Conservation (phyloP, 1,140 invertebrate genomes). For the Anoplophora glabripennis region DNA sequence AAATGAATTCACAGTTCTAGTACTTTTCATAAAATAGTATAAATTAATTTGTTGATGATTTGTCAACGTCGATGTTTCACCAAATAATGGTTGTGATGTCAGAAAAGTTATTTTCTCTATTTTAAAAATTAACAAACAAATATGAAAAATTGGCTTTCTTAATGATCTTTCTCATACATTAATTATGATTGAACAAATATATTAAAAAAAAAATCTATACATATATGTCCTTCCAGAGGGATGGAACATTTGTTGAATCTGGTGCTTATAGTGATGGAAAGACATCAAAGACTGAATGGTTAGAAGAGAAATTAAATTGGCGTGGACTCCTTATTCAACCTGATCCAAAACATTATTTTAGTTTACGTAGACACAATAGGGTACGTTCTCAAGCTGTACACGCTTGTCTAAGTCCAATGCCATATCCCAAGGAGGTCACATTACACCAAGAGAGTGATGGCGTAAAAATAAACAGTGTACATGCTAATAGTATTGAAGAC, state of each 20-base stretch:
- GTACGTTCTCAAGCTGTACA: slow-evolving; percentile 62
- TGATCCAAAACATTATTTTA: slow-evolving; percentile 67
- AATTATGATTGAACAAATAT: background rate
- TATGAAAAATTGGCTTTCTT: no score
- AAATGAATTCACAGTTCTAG: no score
- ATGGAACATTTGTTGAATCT: slow-evolving; percentile 63
- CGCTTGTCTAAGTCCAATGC: slow-evolving; percentile 70
- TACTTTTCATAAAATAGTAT: no score
- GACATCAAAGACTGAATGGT: slow-evolving; percentile 62
- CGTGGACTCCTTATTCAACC: slow-evolving; percentile 71
- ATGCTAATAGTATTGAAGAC: slow-evolving; percentile 53
- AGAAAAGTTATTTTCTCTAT: no score
- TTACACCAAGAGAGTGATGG: slow-evolving; percentile 63
- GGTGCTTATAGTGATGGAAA: slow-evolving; percentile 56
- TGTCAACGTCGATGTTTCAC: no score
- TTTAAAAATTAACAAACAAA: no score
- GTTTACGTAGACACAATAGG: slow-evolving; percentile 54
- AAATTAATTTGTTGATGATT: no score
- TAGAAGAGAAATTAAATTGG: slow-evolving; percentile 71
- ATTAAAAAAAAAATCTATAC: background rate
- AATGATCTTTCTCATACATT: no score
- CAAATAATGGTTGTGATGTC: no score
- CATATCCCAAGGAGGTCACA: slow-evolving; percentile 70
- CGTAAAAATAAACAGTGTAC: slow-evolving; percentile 46
- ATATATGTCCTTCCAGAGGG: slow-evolving; percentile 51